Conservation (phyloP, 2,113 vertebrate species). For the Nyctibius bracteatus region DNA sequence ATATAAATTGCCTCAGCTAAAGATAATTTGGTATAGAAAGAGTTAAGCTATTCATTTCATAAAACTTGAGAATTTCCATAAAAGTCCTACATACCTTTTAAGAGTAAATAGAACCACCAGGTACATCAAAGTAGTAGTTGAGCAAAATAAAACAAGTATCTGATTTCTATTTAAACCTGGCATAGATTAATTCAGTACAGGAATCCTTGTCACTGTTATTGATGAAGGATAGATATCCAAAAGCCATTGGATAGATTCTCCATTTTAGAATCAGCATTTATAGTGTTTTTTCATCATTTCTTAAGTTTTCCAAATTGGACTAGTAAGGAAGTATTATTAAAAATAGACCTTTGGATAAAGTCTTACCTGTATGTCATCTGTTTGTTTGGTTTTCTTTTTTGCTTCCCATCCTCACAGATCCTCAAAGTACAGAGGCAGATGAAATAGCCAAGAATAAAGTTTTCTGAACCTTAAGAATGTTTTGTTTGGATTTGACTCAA, state of each 20-base stretch:
- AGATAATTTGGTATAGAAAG: not conserved
- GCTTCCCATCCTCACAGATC: not conserved
- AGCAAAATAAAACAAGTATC: not conserved
- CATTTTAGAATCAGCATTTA: not conserved
- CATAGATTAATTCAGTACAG: not conserved
- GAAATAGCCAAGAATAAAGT: not conserved
- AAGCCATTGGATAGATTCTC: not conserved
- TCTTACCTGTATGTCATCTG: not conserved
- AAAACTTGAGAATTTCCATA: not conserved
- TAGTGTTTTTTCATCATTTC: not conserved
- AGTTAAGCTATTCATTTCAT: not conserved
- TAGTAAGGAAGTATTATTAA: not conserved
- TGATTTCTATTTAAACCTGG: not conserved
- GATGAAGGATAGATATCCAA: not conserved
- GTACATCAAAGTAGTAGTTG: not conserved
- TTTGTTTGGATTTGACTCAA: not conserved
- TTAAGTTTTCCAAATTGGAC: not conserved
- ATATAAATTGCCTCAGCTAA: not conserved
- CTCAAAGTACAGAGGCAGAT: not conserved
- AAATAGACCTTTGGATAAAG: not conserved
- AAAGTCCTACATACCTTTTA: not conserved
- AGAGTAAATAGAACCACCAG: not conserved
- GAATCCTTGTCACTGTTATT: not conserved
- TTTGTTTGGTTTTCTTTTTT: not conserved
- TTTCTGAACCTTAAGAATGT: not conserved